A percentile compares a stretch with the other conserved stretches of the same genome.
Evolutionary conservation across 2,888 invertebrate species (phyloP).

Genomic region (Nomada flava): DNA sequence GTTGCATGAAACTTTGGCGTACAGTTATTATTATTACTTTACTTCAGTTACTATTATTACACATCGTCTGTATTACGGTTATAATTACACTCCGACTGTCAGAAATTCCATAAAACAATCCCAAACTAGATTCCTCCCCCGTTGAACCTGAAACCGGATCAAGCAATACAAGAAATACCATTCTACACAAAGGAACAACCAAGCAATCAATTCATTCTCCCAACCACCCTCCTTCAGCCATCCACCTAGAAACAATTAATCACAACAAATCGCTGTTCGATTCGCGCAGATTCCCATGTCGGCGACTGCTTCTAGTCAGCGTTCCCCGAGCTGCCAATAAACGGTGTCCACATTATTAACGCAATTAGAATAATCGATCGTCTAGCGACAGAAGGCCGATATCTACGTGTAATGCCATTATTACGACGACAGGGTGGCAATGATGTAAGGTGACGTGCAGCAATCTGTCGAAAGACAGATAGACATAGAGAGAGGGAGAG

Average conservation of each 20-base stretch:
- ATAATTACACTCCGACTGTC: too few relatives aligned
- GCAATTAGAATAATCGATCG: constrained; percentile 60
- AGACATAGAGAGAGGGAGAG: not conserved
- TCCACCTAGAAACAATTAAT: constrained; percentile 12
- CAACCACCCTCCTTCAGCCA: not conserved
- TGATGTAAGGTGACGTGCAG: constrained; percentile 58
- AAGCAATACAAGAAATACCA: not conserved
- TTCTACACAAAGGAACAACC: not conserved
- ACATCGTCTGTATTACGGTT: too few relatives aligned
- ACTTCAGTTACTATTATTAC: too few relatives aligned
- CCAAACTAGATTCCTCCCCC: too few relatives aligned
- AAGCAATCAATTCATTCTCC: not conserved
- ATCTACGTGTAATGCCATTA: constrained; percentile 41
- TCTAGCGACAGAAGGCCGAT: constrained; percentile 4
- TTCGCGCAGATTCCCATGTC: constrained; percentile 4
- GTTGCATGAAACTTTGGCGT: too few relatives aligned
- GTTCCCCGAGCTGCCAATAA: constrained; percentile 31
- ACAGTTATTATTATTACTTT: too few relatives aligned
- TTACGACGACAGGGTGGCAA: constrained; percentile 51
- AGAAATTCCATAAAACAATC: too few relatives aligned
- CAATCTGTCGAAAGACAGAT: constrained; percentile 42
- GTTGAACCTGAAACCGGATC: not conserved
- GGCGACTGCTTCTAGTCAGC: not conserved
- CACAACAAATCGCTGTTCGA: not conserved
- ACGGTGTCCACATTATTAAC: constrained; percentile 36